These are phyloP conservation scores for Plecotus auritus DNA, from an alignment of 2,113 vertebrate species.

Conservation along the genomic window DNA sequence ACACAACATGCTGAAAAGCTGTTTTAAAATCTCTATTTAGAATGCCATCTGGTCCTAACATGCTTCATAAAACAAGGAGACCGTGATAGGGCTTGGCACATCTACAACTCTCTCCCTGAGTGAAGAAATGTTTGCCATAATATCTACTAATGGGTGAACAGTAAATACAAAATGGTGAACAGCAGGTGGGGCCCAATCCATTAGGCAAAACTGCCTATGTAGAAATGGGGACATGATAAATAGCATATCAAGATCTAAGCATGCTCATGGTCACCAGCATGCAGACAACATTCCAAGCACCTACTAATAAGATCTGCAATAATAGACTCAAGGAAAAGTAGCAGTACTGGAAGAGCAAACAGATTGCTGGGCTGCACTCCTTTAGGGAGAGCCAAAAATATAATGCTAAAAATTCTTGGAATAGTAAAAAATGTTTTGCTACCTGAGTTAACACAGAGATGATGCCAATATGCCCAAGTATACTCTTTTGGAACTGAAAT, in stretches of 20 bases:
- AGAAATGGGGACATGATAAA: neutral
- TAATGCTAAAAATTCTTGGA: neutral
- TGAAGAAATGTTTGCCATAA: slow-evolving; percentile 15
- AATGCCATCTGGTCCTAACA: slow-evolving; percentile 49
- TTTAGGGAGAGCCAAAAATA: neutral
- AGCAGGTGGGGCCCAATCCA: neutral
- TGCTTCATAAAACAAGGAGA: slow-evolving; percentile 33
- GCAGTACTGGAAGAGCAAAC: neutral
- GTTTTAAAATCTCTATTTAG: slow-evolving; percentile 50
- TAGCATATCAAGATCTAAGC: neutral
- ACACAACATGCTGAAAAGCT: neutral
- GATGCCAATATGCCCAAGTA: neutral
- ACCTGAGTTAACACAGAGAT: slow-evolving; percentile 13
- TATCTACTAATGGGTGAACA: neutral
- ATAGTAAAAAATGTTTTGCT: neutral
- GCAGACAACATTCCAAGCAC: neutral
- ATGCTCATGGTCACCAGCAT: neutral
- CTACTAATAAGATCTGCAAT: neutral
- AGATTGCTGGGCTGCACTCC: slow-evolving; percentile 51
- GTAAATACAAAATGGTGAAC: neutral
- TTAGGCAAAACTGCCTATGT: neutral
- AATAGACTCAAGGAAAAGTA: neutral
- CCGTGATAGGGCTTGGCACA: slow-evolving; percentile 1
- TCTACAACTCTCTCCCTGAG: neutral
- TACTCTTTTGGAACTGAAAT: neutral